Percentiles rank a stretch among this genome's conserved stretches.
phyloP scores from a whole-genome alignment of 2,888 invertebrate genomes.

The Drosophila dives region DNA sequence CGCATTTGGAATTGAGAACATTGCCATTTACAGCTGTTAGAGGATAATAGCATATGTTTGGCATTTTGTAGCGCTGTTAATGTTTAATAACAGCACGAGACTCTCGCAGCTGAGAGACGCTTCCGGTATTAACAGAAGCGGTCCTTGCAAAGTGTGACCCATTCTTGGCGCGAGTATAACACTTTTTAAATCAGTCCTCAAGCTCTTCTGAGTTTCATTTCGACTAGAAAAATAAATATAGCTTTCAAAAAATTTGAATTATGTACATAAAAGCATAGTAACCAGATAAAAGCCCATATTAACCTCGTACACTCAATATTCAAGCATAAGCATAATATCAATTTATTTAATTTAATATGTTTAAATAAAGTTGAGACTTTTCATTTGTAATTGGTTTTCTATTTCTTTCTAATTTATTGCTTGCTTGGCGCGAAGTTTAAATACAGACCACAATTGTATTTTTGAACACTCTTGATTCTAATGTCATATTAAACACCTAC shows the following conservation, averaged over 20 bases:
- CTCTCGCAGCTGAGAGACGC: conserved; percentile 19
- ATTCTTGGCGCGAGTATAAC: conserved; percentile 48
- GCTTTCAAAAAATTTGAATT: background rate
- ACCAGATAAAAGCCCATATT: background rate
- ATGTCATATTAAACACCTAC: conserved; percentile 2
- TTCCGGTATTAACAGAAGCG: conserved; percentile 1
- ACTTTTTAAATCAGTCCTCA: conserved; percentile 28
- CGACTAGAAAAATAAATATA: background rate
- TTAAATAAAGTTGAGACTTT: background rate
- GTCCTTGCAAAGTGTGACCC: conserved; percentile 49
- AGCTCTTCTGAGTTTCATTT: background rate
- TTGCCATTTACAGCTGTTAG: conserved; percentile 47
- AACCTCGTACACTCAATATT: background rate
- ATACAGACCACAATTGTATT: background rate
- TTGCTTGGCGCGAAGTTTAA: background rate
- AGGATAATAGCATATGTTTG: conserved; percentile 37
- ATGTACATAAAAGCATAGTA: background rate
- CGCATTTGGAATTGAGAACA: conserved; percentile 29
- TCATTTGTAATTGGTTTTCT: background rate
- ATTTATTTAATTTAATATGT: background rate
- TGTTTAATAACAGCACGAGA: conserved; percentile 33
- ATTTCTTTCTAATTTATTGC: background rate
- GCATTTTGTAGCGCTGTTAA: conserved; percentile 7
- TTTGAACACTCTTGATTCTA: conserved; percentile 4
- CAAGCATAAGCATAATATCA: background rate